These are phyloP conservation scores for Polypterus senegalus DNA, from an alignment of 2,113 vertebrate species.

Conservation along the genomic window DNA sequence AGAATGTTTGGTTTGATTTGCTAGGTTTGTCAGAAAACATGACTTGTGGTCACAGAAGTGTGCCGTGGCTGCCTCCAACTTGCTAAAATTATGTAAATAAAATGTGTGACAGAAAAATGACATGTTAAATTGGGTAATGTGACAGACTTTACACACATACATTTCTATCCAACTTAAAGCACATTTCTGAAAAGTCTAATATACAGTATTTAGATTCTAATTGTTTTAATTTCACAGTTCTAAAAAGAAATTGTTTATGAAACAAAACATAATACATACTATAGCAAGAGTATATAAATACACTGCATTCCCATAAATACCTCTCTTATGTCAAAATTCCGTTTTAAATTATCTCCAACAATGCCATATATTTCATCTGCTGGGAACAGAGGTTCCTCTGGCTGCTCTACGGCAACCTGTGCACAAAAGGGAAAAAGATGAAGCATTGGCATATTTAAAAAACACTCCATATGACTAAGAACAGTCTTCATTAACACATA, in stretches of 20 bases:
- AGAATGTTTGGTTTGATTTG: no score
- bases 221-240: no score
- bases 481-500: no score
- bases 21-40: no score
- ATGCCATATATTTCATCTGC: constrained; percentile 94
- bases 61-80: no score
- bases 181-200: no score
- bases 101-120: background rate
- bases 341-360: constrained; percentile 82
- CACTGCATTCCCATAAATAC: constrained; percentile 32
- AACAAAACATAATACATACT: background rate
- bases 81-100: no score
- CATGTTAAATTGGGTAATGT: constrained; percentile 7
- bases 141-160: constrained; percentile 1
- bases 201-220: no score
- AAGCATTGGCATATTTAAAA: no score
- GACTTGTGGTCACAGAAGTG: no score
- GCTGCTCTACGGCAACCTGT: constrained; percentile 70
- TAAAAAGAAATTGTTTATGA: background rate
- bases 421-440: constrained; percentile 13
- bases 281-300: background rate
- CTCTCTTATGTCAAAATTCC: constrained; percentile 88
- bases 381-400: constrained; percentile 76
- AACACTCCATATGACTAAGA: no score
- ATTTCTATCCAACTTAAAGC: constrained; percentile 2